Evolutionary conservation across 1,140 invertebrate species (phyloP), one percentile per base, ranked within the genome.

Genomic region (Mesaphorura yosii): DNA sequence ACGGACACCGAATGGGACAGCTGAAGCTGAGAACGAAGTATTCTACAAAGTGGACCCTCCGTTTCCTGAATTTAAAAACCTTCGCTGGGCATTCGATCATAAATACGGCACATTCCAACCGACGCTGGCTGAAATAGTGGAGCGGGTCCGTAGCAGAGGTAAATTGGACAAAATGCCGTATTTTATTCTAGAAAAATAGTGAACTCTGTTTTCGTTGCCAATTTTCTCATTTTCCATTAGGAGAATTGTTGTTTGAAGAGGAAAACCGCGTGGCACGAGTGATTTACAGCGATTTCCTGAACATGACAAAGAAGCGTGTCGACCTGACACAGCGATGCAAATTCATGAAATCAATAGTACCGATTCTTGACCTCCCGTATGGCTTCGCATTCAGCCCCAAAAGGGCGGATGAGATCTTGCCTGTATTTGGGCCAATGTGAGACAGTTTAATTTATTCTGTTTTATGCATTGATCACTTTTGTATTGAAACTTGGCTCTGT

Each of bases 311-410:
- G 17, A 56, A 58, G 29, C 45, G 52, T 12, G 49, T 46, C 3
- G 17, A 28, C 7, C 34, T 59, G 48, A 50, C 50, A 38, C 55
- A 60, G 27, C 28, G 55, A 2, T 64, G 62, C 52, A 46, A 53
- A 41, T 59, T 64, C 49, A 63, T 59, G 28, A 56, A 63, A 55
- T 63, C 56, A 3, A 53, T 46, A 57, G 14, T 55, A 12, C 59
- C 53, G 22, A 48, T 55, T 6, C 49, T 62, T 19, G 50, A 53
- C 15, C 31, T 62, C 25, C 47, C 51, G 1, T 59, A 59, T 38
- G 59, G 48, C 52, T 87, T 88, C 63, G 82, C 76, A 1, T 87
- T 79, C 68, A 76, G 70, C 6, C 72, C 75, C 19, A 80, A 78
- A 5, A 72, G 72, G 15, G 68, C 82, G 22, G 69, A 70, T 38